These are phyloP conservation scores for Coelopa frigida DNA, from an alignment of 1,140 invertebrate species.

Conservation along the genomic window DNA sequence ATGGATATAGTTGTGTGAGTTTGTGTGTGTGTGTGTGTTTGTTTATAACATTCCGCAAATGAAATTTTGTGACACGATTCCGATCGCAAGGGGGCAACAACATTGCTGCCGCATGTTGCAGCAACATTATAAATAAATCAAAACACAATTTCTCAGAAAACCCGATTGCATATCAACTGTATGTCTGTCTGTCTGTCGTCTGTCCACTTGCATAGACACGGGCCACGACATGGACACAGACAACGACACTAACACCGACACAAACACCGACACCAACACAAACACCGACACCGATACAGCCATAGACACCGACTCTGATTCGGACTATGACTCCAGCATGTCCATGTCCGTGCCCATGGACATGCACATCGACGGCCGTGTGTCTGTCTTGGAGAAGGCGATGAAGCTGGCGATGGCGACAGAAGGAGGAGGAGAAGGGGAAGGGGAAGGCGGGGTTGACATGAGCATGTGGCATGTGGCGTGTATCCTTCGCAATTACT, in stretches of 20 bases:
- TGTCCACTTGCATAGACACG: neutral
- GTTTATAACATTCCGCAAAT: no score
- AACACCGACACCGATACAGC: neutral
- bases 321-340: neutral
- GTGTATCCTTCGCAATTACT: conserved; percentile 42
- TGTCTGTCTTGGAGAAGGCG: no score
- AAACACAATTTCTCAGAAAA: conserved; percentile 45
- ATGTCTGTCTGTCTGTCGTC: neutral
- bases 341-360: neutral
- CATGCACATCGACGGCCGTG: no score
- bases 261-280: conserved; percentile 1
- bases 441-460: conserved; percentile 14
- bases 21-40: no score
- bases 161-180: conserved; percentile 34
- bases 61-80: no score
- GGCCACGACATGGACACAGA: neutral
- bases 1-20: no score
- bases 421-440: conserved; percentile 13
- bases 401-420: no score
- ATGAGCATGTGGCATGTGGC: conserved; percentile 11
- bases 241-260: neutral
- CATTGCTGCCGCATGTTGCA: conserved; percentile 38
- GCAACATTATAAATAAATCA: conserved; percentile 44
- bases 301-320: neutral
- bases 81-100: no score